These are phyloP conservation scores for Molanna angustata DNA, from an alignment of 2,888 invertebrate genomes.

Conservation along the genomic window DNA sequence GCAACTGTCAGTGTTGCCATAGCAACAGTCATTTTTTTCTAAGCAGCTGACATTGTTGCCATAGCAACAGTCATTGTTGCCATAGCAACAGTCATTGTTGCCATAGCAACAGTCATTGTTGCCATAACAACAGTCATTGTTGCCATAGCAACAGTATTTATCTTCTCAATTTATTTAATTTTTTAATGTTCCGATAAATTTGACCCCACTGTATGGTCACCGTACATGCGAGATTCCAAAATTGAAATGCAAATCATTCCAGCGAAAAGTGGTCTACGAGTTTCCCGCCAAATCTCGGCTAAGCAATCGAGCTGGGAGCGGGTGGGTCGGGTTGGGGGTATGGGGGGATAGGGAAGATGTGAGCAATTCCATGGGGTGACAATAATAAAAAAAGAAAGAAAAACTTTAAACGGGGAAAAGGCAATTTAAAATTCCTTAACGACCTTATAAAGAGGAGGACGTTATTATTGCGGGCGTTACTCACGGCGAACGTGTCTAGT, in stretches of 20 bases:
- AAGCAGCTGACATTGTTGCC: too few species aligned
- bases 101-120: too few species aligned
- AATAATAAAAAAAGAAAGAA: slow-evolving; percentile 30
- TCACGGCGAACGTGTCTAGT: too few species aligned
- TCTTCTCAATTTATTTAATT: too few species aligned
- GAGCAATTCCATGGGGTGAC: slow-evolving; percentile 22
- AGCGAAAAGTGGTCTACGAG: slow-evolving; percentile 19
- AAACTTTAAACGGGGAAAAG: slow-evolving; percentile 30
- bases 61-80: too few species aligned
- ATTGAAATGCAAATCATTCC: slow-evolving; percentile 32
- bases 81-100: too few species aligned
- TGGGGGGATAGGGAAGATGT: neutral
- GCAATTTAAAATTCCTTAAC: slow-evolving; percentile 33
- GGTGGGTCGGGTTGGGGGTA: slow-evolving; percentile 9
- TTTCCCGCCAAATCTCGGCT: slow-evolving; percentile 15
- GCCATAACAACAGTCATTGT: too few species aligned
- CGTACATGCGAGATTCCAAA: slow-evolving; percentile 22
- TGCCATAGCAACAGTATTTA: too few species aligned
- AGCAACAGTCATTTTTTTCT: too few species aligned
- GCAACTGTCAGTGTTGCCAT: too few species aligned
- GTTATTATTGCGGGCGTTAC: slow-evolving; percentile 21
- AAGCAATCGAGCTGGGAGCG: neutral
- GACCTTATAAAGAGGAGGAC: slow-evolving; percentile 26
- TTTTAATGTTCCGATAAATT: too few species aligned
- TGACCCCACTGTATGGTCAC: slow-evolving; percentile 3